Percentiles rank a stretch among this genome's conserved stretches.
Evolutionary conservation across 2,797 vertebrate genomes (phyloP).

Genomic region (Argyrosomus regius): DNA sequence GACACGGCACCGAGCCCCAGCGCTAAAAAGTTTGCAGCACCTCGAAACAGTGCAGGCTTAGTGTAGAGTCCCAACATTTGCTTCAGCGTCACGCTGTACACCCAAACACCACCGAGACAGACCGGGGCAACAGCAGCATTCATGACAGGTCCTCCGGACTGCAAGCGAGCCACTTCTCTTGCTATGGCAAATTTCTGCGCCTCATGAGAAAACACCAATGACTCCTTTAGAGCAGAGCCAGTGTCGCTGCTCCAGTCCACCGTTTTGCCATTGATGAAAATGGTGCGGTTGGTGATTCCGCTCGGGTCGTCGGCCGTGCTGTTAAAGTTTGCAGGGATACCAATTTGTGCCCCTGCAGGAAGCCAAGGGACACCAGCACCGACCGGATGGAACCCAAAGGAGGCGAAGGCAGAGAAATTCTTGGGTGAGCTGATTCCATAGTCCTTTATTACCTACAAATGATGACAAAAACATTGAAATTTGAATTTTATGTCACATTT

Average conservation of each 20-base stretch:
- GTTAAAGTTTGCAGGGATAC: conserved; percentile 93
- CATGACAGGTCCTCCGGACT: conserved; percentile 81
- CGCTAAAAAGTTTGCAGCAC: conserved; percentile 82
- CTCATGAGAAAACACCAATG: conserved; percentile 87
- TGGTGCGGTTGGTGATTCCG: conserved; percentile 84
- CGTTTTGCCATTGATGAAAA: conserved; percentile 87
- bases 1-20: conserved; percentile 83
- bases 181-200: conserved; percentile 94
- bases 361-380: conserved; percentile 92
- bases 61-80: conserved; percentile 87
- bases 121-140: conserved; percentile 86
- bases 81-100: conserved; percentile 86
- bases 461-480: background rate
- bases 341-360: conserved; percentile 88
- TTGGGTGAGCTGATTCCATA: conserved; percentile 69
- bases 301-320: conserved; percentile 74
- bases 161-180: conserved; percentile 88
- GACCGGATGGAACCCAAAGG: conserved; percentile 92
- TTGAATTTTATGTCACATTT: background rate
- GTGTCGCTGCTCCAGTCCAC: conserved; percentile 88
- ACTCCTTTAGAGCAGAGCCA: conserved; percentile 85
- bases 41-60: conserved; percentile 80
- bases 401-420: conserved; percentile 87
- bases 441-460: conserved; percentile 85
- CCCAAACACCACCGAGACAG: conserved; percentile 88